Percentiles rank a stretch among this genome's conserved stretches.
Conservation (phyloP, 1,140 invertebrate genomes). For the Brachionus koreanus region DNA sequence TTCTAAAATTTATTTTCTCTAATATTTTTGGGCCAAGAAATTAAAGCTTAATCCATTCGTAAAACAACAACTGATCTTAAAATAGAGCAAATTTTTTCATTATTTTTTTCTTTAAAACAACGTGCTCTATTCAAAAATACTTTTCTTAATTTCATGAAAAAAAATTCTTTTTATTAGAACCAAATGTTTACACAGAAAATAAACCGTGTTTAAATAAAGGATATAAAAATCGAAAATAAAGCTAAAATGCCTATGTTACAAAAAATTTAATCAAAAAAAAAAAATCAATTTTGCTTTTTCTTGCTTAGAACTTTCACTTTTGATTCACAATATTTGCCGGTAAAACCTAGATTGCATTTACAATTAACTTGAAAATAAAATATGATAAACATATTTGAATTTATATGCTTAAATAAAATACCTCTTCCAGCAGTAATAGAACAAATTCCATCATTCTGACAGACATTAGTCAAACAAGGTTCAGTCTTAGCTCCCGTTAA, state of each 20-base stretch:
- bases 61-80: not conserved
- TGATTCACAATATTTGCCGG: constrained; percentile 41
- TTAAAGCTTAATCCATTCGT: no score
- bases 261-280: not conserved
- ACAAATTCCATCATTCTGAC: constrained; percentile 28
- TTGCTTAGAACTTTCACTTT: not conserved
- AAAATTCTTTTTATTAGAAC: not conserved
- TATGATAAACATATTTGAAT: not conserved
- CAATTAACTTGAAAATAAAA: constrained; percentile 12
- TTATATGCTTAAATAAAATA: not conserved
- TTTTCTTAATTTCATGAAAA: not conserved
- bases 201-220: not conserved
- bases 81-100: not conserved
- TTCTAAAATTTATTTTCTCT: no score
- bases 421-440: not conserved
- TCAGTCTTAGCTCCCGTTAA: not conserved
- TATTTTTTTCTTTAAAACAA: not conserved
- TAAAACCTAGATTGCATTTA: not conserved
- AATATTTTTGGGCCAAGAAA: no score
- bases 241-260: not conserved
- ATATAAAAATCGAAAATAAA: not conserved
- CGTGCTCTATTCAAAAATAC: not conserved
- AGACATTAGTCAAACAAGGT: constrained; percentile 16
- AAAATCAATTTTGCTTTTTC: not conserved
- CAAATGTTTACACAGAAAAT: not conserved